phyloP scores from a whole-genome alignment of 2,113 vertebrate genomes.

The Brachyistius frenatus region DNA sequence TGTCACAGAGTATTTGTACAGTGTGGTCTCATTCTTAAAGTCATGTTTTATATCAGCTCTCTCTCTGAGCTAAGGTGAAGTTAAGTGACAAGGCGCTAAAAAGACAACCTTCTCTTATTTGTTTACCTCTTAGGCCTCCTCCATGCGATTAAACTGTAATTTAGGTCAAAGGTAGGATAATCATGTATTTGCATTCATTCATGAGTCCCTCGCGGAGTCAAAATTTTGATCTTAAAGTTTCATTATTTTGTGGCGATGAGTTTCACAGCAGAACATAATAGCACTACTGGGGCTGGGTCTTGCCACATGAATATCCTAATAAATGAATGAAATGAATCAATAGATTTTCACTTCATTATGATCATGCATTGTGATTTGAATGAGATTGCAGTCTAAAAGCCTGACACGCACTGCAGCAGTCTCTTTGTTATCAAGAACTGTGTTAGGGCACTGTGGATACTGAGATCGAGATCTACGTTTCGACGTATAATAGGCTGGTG shows the following conservation, averaged over 20 bases:
- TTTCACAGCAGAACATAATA: constrained; percentile 30
- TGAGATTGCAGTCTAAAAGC: background rate
- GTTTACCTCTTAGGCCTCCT: constrained; percentile 6
- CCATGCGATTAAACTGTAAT: constrained; percentile 35
- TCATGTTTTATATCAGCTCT: background rate
- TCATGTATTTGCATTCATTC: constrained; percentile 48
- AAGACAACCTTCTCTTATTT: constrained; percentile 7
- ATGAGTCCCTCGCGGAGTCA: constrained; percentile 32
- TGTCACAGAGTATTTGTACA: no score
- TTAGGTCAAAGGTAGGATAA: constrained; percentile 50
- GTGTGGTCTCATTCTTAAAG: no score
- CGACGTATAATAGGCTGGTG: constrained; percentile 14
- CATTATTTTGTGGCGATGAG: constrained; percentile 45
- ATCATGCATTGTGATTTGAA: constrained; percentile 17
- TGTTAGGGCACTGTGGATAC: background rate
- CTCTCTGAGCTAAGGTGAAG: background rate
- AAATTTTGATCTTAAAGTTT: constrained; percentile 41
- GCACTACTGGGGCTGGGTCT: constrained; percentile 20
- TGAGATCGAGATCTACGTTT: constrained; percentile 2
- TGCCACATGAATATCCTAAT: constrained; percentile 26
- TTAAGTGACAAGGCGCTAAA: background rate
- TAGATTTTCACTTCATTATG: constrained; percentile 51
- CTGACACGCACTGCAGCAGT: background rate
- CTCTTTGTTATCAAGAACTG: background rate
- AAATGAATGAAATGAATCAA: constrained; percentile 46